These are phyloP conservation scores for Liparis tanakae DNA, from an alignment of 2,797 vertebrate genomes.

Conservation along the genomic window DNA sequence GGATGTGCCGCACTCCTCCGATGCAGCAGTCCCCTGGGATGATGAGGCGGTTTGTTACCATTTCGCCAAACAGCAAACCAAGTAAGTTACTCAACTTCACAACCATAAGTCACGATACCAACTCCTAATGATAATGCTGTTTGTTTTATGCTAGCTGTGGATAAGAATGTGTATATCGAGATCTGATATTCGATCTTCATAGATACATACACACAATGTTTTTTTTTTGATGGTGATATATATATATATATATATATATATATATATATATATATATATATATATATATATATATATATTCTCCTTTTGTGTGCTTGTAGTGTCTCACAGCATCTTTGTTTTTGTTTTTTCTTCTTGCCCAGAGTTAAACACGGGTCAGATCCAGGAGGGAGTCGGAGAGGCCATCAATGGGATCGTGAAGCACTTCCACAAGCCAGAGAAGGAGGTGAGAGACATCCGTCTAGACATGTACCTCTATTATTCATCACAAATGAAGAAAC, in stretches of 20 bases:
- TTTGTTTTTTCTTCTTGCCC: constrained; percentile 41
- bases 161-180: not conserved
- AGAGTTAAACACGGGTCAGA: constrained; percentile 99
- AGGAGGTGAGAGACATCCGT: constrained; percentile 89
- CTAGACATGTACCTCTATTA: constrained; percentile 77
- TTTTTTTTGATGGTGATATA: no score
- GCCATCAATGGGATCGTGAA: constrained; percentile 99
- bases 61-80: constrained; percentile 97
- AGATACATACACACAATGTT: no score
- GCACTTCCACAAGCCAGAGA: constrained; percentile 99
- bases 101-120: not conserved
- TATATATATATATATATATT: no score
- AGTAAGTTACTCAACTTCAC: constrained; percentile 83
- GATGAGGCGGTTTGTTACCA: constrained; percentile 97
- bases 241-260: no score
- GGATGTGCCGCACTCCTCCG: constrained; percentile 93
- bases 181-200: no score
- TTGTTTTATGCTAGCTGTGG: not conserved
- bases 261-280: no score
- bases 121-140: not conserved
- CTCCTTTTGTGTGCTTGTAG: constrained; percentile 1
- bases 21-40: constrained; percentile 98
- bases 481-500: constrained; percentile 65
- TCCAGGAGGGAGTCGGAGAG: constrained; percentile 99
- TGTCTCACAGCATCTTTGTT: constrained; percentile 40